Evolutionary conservation across 2,888 invertebrate genomes (phyloP).

Genomic region (Acanthacorydalis orientalis): DNA sequence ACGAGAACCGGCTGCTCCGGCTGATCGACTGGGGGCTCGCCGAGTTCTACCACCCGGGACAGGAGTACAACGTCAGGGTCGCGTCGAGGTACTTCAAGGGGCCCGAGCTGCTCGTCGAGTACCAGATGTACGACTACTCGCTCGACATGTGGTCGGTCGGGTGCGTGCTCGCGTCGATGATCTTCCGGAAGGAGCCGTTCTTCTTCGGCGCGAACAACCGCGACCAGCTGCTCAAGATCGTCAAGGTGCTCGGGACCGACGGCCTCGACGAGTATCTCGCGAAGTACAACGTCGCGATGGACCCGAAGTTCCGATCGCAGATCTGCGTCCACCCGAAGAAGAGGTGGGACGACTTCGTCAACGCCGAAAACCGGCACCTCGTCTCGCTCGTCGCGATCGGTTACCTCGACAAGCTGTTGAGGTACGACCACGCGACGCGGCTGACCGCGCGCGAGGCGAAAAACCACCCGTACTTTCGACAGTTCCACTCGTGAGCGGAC

Average conservation of each 20-base stretch:
- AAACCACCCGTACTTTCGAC: conserved; percentile 92
- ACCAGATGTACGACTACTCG: conserved; percentile 31
- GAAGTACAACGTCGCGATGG: conserved; percentile 3
- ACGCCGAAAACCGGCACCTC: conserved; percentile 5
- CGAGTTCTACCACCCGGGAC: conserved; percentile 52
- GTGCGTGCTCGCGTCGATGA: conserved; percentile 57
- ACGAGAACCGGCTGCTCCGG: conserved; percentile 45
- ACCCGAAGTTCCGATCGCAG: not conserved
- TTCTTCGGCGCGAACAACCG: conserved; percentile 35
- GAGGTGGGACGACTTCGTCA: conserved; percentile 4
- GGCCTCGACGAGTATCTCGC: conserved; percentile 2
- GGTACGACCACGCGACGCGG: conserved; percentile 87
- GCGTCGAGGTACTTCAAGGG: conserved; percentile 56
- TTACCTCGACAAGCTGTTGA: conserved; percentile 87
- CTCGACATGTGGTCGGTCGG: conserved; percentile 30
- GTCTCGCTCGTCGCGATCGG: conserved; percentile 75
- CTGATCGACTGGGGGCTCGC: conserved; percentile 57
- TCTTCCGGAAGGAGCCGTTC: conserved; percentile 53
- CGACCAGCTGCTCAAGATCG: conserved; percentile 23
- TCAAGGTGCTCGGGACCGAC: conserved; percentile 14
- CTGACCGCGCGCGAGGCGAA: conserved; percentile 93
- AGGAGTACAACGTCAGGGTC: conserved; percentile 54
- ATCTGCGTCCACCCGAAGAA: conserved; percentile 3
- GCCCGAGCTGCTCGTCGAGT: conserved; percentile 49
- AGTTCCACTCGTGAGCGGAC: conserved; percentile 21